phyloP scores from a whole-genome alignment of 1,140 invertebrate genomes.

The Triops longicaudatus region DNA sequence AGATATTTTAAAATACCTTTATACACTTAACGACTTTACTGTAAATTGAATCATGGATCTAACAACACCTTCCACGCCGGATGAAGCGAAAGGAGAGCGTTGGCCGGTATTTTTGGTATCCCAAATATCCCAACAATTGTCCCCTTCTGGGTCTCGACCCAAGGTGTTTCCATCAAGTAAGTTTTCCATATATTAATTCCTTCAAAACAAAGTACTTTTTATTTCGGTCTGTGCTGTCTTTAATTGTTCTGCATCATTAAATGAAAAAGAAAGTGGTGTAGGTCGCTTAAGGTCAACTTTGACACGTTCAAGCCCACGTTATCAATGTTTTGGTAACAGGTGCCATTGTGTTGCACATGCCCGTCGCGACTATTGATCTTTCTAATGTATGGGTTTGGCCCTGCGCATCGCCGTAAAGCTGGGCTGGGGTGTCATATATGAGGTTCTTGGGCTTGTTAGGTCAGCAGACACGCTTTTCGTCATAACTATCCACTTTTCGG shows the following conservation, averaged over 20 bases:
- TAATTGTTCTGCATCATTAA: not conserved
- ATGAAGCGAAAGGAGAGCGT: slow-evolving; percentile 17
- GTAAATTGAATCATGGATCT: not conserved
- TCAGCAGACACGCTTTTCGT: not conserved
- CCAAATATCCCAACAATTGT: not conserved
- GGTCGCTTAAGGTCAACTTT: not conserved
- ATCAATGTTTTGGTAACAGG: not conserved
- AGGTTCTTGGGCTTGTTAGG: not conserved
- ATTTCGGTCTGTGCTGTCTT: not conserved
- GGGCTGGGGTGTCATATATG: not conserved
- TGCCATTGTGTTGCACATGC: not conserved
- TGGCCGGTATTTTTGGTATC: slow-evolving; percentile 21
- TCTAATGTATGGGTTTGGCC: not conserved
- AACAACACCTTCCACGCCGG: not conserved
- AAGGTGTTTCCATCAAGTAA: not conserved
- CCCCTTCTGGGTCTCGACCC: not conserved
- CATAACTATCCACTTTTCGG: not conserved
- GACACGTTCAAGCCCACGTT: not conserved
- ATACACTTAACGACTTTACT: no score
- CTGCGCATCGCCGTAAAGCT: not conserved
- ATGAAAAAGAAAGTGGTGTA: not conserved
- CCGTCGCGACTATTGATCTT: not conserved
- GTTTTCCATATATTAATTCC: not conserved
- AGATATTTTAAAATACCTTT: no score
- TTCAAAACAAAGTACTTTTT: not conserved